These are phyloP conservation scores for Archips crataeganus DNA, from an alignment of 2,888 invertebrate species.

Conservation along the genomic window DNA sequence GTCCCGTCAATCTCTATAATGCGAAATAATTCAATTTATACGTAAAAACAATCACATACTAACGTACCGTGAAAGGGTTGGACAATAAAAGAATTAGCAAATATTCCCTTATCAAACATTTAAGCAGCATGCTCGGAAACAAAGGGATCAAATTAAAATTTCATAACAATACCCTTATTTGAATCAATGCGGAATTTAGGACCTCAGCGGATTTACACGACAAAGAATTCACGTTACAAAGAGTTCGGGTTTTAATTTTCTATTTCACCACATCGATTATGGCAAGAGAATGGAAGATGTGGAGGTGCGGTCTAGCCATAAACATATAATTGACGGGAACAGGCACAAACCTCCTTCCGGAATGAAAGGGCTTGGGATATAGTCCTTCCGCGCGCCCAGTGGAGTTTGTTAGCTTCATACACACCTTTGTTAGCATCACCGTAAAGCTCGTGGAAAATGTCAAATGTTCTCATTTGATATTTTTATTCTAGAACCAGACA, in stretches of 20 bases:
- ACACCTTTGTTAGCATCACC: too few species aligned
- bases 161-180: constrained; percentile 31
- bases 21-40: not conserved
- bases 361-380: too few species aligned
- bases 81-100: constrained; percentile 26
- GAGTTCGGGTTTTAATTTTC: constrained; percentile 33
- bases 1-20: not conserved
- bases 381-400: too few species aligned
- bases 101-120: constrained; percentile 25
- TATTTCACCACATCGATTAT: constrained; percentile 34
- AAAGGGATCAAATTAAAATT: constrained; percentile 33
- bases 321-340: too few species aligned
- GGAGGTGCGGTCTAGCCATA: constrained; percentile 7
- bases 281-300: not conserved
- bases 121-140: constrained; percentile 20
- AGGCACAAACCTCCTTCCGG: too few species aligned
- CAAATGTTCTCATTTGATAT: too few species aligned
- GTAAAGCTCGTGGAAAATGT: too few species aligned
- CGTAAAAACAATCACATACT: not conserved
- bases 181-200: constrained; percentile 20
- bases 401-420: too few species aligned
- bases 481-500: too few species aligned
- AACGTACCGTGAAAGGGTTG: not conserved
- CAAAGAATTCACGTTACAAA: constrained; percentile 29
- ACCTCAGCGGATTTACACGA: constrained; percentile 25